phyloP scores from a whole-genome alignment of 2,113 vertebrate genomes.

The Glaucidium brasilianum region DNA sequence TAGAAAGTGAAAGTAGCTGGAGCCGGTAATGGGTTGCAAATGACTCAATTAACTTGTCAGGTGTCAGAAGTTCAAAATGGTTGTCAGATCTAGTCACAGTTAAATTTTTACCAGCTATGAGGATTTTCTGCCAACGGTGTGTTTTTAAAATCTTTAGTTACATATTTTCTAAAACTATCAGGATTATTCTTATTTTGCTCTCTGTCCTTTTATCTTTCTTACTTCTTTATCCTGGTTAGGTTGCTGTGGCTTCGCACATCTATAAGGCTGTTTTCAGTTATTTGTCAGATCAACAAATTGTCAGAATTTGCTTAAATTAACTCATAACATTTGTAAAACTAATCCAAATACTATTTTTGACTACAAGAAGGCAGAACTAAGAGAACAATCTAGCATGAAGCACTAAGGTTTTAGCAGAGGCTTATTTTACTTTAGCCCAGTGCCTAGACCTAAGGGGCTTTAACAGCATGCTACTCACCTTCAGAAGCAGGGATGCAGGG shows the following conservation, averaged over 20 bases:
- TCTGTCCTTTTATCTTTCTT: not conserved
- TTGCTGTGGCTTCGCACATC: not conserved
- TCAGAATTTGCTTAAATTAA: not conserved
- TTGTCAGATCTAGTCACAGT: not conserved
- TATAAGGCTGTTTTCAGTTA: not conserved
- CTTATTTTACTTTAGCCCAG: not conserved
- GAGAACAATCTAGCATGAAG: not conserved
- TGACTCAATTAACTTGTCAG: not conserved
- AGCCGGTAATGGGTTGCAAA: not conserved
- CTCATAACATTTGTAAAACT: not conserved
- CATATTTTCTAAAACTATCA: not conserved
- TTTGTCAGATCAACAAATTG: not conserved
- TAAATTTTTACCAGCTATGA: not conserved
- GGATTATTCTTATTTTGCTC: not conserved
- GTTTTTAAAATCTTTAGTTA: not conserved
- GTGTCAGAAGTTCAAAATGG: not conserved
- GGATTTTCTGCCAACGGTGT: not conserved
- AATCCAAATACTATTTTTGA: not conserved
- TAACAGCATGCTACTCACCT: not conserved
- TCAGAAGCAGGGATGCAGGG: not conserved
- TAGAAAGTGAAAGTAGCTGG: conserved; percentile 6
- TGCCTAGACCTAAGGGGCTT: not conserved
- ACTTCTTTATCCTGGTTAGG: not conserved
- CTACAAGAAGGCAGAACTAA: not conserved
- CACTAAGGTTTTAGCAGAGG: not conserved